These are phyloP conservation scores for Muricea muricata DNA, from an alignment of 92 coral and sea anemone genomes.

Conservation along the genomic window DNA sequence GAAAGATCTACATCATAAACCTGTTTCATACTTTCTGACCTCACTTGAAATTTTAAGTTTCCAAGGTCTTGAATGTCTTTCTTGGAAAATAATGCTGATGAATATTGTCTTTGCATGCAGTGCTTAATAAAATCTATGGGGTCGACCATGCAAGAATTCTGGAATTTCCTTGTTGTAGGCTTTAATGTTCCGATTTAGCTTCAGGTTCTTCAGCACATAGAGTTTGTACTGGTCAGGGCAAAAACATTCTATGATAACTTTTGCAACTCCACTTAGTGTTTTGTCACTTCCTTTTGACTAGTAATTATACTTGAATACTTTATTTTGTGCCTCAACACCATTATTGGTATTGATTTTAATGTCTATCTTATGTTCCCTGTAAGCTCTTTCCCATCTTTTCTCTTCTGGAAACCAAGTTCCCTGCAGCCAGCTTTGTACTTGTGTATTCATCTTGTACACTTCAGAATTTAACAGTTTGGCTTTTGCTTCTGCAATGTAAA, in stretches of 20 bases:
- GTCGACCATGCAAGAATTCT: conserved; percentile 36
- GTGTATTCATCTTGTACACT: conserved; percentile 13
- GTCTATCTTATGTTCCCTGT: too few relatives aligned
- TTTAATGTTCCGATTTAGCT: conserved; percentile 15
- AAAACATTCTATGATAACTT: conserved; percentile 18
- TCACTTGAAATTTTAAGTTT: conserved; percentile 33
- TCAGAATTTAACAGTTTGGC: conserved; percentile 4
- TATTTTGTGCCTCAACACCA: conserved; percentile 16
- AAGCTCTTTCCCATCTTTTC: neutral
- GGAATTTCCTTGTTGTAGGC: conserved; percentile 35
- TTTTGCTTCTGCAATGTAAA: conserved; percentile 22
- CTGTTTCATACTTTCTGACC: neutral
- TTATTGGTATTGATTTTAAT: neutral
- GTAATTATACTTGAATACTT: conserved; percentile 45
- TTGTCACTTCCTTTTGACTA: conserved; percentile 40
- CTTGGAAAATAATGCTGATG: conserved; percentile 7
- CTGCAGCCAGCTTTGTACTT: conserved; percentile 5
- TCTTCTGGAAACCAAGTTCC: conserved; percentile 25
- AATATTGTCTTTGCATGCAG: conserved; percentile 22
- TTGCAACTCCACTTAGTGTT: conserved; percentile 37
- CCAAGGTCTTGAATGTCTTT: conserved; percentile 17
- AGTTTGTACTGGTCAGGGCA: conserved; percentile 28
- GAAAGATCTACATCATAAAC: conserved; percentile 10
- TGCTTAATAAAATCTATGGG: conserved; percentile 36
- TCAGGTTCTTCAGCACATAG: conserved; percentile 8